Conservation (phyloP, 2,113 vertebrate species). For the Apteryx mantelli region DNA sequence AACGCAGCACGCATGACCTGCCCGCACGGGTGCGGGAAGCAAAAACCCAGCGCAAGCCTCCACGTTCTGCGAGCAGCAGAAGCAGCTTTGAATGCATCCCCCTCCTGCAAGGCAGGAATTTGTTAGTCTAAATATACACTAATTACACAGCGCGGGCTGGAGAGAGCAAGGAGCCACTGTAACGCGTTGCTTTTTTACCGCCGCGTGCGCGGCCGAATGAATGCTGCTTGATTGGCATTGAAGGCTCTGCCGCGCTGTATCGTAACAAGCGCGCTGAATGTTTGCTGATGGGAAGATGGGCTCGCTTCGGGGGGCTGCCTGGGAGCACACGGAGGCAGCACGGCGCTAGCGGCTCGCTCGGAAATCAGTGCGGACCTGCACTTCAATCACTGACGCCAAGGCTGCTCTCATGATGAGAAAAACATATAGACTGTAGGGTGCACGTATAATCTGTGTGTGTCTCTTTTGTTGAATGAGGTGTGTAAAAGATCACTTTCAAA, state of each 20-base stretch:
- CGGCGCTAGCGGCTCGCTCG: neutral
- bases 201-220: neutral
- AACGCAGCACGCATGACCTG: neutral
- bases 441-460: accelerated
- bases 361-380: accelerated
- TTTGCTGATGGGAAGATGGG: neutral
- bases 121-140: neutral
- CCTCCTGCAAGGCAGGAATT: neutral
- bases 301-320: neutral
- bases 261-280: accelerated
- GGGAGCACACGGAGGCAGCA: neutral
- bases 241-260: neutral
- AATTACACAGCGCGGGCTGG: neutral
- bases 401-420: neutral
- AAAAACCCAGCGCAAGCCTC: too few species aligned
- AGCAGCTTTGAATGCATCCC: neutral
- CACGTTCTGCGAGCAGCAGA: neutral
- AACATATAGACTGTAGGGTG: accelerated
- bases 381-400: neutral
- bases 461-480: accelerated
- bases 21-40: neutral
- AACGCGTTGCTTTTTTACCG: neutral
- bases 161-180: neutral
- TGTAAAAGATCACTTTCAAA: neutral
- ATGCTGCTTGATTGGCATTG: neutral